These are phyloP conservation scores for Rhamnusium bicolor DNA, from an alignment of 2,888 invertebrate genomes.

Conservation along the genomic window DNA sequence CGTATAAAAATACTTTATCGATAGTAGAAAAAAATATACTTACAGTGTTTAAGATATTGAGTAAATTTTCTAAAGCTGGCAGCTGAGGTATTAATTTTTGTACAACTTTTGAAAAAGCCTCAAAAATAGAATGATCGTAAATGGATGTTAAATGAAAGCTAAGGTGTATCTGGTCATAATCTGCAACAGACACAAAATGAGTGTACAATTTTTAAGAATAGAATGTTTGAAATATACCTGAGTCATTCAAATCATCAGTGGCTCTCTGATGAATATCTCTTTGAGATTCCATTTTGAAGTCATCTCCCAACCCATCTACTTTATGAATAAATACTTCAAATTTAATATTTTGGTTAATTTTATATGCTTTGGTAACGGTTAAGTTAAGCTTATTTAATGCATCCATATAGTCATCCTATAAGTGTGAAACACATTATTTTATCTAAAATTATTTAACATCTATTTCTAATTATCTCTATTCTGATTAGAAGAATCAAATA, in stretches of 20 bases:
- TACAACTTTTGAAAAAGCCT: constrained; percentile 99
- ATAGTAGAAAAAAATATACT: constrained; percentile 66
- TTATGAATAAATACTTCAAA: constrained; percentile 99
- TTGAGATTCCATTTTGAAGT: constrained; percentile 99
- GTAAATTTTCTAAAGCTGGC: constrained; percentile 95
- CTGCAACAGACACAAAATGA: constrained; percentile 61
- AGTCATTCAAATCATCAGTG: constrained; percentile 93
- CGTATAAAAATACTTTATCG: background rate
- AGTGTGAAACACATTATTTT: constrained; percentile 42
- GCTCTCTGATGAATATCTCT: constrained; percentile 98
- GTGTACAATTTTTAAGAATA: background rate
- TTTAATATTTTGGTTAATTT: constrained; percentile 95
- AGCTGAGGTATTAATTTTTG: constrained; percentile 98
- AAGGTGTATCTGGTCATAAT: constrained; percentile 88
- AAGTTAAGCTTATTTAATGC: constrained; percentile 93
- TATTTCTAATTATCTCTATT: too few relatives aligned
- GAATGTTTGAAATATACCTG: constrained; percentile 72
- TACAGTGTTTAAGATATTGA: constrained; percentile 98
- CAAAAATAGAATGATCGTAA: constrained; percentile 99
- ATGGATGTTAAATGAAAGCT: constrained; percentile 98
- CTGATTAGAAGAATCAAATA: too few relatives aligned
- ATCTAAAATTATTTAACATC: too few relatives aligned
- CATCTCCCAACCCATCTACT: constrained; percentile 98
- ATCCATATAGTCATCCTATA: constrained; percentile 96
- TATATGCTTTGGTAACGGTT: constrained; percentile 95